Evolutionary conservation across 2,797 vertebrate genomes (phyloP).

Genomic region (Clangula hyemalis): DNA sequence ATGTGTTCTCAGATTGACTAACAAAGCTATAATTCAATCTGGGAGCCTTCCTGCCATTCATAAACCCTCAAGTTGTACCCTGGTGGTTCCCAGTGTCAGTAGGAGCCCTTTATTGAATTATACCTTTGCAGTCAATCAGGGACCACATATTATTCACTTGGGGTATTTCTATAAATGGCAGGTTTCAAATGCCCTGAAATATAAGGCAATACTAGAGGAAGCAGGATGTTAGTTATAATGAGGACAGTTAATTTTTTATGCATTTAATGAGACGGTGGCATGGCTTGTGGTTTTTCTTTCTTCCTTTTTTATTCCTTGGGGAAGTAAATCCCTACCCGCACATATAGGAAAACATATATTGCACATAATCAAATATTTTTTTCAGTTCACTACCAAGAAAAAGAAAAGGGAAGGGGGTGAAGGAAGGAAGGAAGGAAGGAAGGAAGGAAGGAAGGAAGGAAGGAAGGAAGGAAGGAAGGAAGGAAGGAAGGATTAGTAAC

Average conservation of each 20-base stretch:
- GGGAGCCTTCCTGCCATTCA: conserved; percentile 64
- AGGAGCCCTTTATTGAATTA: conserved; percentile 62
- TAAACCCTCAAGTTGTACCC: conserved; percentile 51
- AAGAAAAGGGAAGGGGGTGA: background rate
- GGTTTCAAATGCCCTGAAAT: conserved; percentile 67
- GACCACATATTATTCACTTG: conserved; percentile 26
- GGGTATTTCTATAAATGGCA: conserved; percentile 62
- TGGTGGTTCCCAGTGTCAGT: conserved; percentile 7
- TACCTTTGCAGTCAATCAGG: conserved; percentile 47
- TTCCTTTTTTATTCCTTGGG: conserved; percentile 26
- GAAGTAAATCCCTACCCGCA: conserved; percentile 61
- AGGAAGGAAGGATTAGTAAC: background rate
- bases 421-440: too few relatives aligned
- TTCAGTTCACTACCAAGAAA: background rate
- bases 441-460: too few relatives aligned
- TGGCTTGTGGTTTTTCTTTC: background rate
- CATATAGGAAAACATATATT: conserved; percentile 5
- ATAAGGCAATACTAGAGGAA: conserved; percentile 61
- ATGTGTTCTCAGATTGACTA: conserved; percentile 59
- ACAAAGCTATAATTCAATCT: conserved; percentile 60
- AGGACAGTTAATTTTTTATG: conserved; percentile 46
- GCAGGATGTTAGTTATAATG: conserved; percentile 67
- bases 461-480: too few relatives aligned
- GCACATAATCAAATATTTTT: conserved; percentile 4
- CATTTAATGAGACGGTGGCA: conserved; percentile 46